Base-by-base conservation (phyloP, 2,113 vertebrate genomes). In the Hemibagrus wyckioides region DNA sequence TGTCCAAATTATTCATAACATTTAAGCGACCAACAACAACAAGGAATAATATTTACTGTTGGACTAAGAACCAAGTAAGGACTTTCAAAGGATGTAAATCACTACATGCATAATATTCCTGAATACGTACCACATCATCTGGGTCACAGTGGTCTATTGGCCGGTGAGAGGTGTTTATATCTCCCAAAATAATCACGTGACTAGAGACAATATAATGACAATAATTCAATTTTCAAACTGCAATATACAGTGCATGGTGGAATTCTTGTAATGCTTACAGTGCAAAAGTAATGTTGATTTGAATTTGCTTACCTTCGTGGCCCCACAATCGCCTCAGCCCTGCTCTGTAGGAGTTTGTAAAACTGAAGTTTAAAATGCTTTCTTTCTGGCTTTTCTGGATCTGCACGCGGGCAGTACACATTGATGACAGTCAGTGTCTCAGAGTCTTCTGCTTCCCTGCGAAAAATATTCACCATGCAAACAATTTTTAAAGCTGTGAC, bases 121-220 rank as follows among this genome's bases (percentile, higher is more conserved):
- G 13, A 75, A 73, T 86, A 94, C 97, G 96, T 94, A 96, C 96
- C 92, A 93, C 87, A 76, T 95, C 95, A 88, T 85, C 89, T 41
- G 96, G 95, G 87, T 98, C 95, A 90, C 97, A 97, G 92, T 97
- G 96, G 91, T 98, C 97, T 89, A 97, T 95, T 36, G 89, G 94
- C 69, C 91, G 93, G 73, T 98, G 97, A 73, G 97, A 96, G 30
- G 96, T 97, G 86, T 98, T 98, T 80, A 98, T 91, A 86, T 98
- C 97, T 80, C 97, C 97, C 90, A 98, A 92, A 90, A 98, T 92
- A 63, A 98, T 96, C 79, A 98, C 96, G 67, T 96, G 95, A 88
- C 97, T 98, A 90, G 83, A 95, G 89, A 90, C 69, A 91, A 84
- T 30, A 56, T 30, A 56, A 90, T 28, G 92, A 3, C 50, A 86